phyloP scores from a whole-genome alignment of 2,888 invertebrate species.

The Scaeva pyrastri region DNA sequence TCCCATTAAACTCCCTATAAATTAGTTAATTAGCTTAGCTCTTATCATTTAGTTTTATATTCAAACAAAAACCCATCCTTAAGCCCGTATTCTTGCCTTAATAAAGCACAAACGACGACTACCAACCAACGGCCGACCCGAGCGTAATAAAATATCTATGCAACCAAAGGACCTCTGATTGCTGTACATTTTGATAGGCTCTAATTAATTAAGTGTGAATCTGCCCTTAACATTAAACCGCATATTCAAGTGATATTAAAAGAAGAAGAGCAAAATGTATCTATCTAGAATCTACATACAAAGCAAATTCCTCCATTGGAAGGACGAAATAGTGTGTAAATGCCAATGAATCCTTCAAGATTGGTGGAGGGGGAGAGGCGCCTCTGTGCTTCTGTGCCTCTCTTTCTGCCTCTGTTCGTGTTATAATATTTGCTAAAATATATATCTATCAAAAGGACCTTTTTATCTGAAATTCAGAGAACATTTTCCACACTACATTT shows the following conservation, averaged over 20 bases:
- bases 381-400: no score
- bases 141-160: neutral
- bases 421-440: neutral
- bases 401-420: neutral
- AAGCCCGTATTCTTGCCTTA: neutral
- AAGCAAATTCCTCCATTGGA: neutral
- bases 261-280: neutral
- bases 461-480: neutral
- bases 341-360: neutral
- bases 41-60: neutral
- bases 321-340: no score
- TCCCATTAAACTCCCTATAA: neutral
- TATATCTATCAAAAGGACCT: neutral
- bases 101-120: neutral
- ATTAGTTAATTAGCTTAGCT: constrained; percentile 11
- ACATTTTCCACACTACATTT: constrained; percentile 22
- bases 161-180: neutral
- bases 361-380: neutral
- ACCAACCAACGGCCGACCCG: neutral
- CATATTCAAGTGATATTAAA: constrained; percentile 11
- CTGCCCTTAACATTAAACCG: constrained; percentile 9
- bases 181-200: constrained; percentile 4
- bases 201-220: constrained; percentile 31
- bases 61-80: neutral
- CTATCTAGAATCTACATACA: neutral